Evolutionary conservation across 2,888 invertebrate genomes (phyloP).

Genomic region (Troides helena): DNA sequence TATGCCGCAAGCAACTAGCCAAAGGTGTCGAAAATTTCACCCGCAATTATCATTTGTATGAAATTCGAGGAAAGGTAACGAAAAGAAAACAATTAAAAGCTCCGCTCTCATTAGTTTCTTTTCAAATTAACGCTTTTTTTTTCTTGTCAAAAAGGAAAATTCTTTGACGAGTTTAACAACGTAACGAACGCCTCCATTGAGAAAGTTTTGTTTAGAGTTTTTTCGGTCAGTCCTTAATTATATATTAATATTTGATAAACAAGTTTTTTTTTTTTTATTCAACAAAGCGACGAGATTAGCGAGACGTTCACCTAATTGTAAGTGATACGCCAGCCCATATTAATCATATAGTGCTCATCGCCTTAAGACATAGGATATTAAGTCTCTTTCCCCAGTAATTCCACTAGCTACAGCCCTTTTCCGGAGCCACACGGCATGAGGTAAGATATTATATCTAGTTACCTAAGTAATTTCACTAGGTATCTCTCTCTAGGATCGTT

Average conservation of each 20-base stretch:
- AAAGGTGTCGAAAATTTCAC: neutral
- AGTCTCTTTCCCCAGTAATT: too few relatives aligned
- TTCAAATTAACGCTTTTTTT: conserved; percentile 57
- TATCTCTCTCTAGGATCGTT: too few relatives aligned
- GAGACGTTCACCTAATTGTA: too few relatives aligned
- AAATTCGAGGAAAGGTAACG: conserved; percentile 37
- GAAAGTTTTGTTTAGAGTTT: conserved; percentile 31
- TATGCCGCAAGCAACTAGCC: neutral
- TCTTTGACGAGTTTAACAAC: conserved; percentile 53
- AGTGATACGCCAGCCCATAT: too few relatives aligned
- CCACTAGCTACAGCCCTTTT: too few relatives aligned
- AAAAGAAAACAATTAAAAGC: conserved; percentile 29
- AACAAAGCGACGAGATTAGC: too few relatives aligned
- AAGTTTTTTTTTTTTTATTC: neutral
- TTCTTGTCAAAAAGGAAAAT: conserved; percentile 39
- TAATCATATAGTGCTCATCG: too few relatives aligned
- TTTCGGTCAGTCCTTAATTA: neutral
- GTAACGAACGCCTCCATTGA: conserved; percentile 49
- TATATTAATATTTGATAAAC: neutral
- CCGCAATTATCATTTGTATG: conserved; percentile 11
- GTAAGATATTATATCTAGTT: too few relatives aligned
- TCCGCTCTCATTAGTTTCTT: conserved; percentile 58
- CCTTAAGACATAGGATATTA: too few relatives aligned
- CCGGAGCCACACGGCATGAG: too few relatives aligned
- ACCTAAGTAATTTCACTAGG: too few relatives aligned